Evolutionary conservation across 1,140 invertebrate genomes (phyloP), one percentile per base, ranked within the genome.

Genomic region (Drosophila nasuta): DNA sequence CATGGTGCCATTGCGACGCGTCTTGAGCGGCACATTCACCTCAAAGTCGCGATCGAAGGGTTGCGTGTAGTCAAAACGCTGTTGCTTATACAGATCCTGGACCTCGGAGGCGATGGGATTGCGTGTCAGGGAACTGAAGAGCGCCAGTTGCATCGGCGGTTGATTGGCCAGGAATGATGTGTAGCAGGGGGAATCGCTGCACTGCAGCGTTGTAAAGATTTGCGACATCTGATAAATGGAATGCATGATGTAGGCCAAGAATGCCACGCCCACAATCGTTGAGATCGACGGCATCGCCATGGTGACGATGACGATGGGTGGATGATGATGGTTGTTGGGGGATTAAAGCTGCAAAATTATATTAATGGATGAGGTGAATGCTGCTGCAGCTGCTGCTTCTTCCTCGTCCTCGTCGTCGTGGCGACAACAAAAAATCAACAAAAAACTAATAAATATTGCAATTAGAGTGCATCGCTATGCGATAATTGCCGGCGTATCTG

Each of bases 1-100:
- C 25, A 97, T 83, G 5, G 96, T 95, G 17, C 96, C 96, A 94
- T 97, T 98, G 46, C 95, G 94, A 7, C 95, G 93, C 1, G 96
- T 96, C 91, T 94, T 95, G 1, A 88, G 81, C 15, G 96, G 96
- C 65, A 97, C 92, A 62, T 95, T 94, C 54, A 97, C 73, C 75
- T 93, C 93, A 45, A 96, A 82, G 83, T 94, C 93, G 62, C 95
- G 95, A 46, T 77, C 74, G 33, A 85, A 87, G 28, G 68, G 30
- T 5, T 67, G 43, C 28, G 41, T 67, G 64, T 95, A 95, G 87
- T 95, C 92, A 82, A 95, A 95, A 56, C 94, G 92, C 43, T 82
- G 66, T 35, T 83, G 71, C 11, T 86, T 83, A 67, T 93, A 90
- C 30, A 94, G 59, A 69, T 89, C 91, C 46, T 78, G 77, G 20